These are phyloP conservation scores for Carcina quercana DNA, from an alignment of 2,888 invertebrate genomes.

Conservation along the genomic window DNA sequence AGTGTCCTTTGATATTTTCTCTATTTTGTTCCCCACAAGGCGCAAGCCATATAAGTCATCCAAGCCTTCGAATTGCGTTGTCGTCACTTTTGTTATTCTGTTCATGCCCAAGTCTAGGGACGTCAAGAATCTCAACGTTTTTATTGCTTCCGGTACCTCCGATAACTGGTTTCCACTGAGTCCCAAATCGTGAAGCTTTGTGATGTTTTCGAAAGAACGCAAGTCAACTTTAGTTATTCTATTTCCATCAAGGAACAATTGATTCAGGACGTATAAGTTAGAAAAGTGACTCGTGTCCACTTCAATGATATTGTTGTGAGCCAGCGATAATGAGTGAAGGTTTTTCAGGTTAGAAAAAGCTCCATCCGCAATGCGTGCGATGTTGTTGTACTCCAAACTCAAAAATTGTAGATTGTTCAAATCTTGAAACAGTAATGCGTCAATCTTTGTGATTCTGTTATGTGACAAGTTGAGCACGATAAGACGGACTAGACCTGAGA, in stretches of 20 bases:
- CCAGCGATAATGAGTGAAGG: conserved; percentile 83
- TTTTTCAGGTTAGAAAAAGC: conserved; percentile 85
- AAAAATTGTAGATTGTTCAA: conserved; percentile 83
- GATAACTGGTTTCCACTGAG: conserved; percentile 83
- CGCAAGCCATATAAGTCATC: conserved; percentile 84
- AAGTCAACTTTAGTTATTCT: conserved; percentile 79
- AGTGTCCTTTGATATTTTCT: conserved; percentile 83
- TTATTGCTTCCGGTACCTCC: conserved; percentile 81
- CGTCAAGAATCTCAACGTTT: conserved; percentile 80
- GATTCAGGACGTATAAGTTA: conserved; percentile 82
- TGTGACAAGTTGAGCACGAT: conserved; percentile 83
- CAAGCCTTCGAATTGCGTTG: conserved; percentile 82
- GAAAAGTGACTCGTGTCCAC: conserved; percentile 82
- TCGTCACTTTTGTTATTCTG: conserved; percentile 80
- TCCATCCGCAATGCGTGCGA: conserved; percentile 80
- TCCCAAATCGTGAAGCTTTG: conserved; percentile 84
- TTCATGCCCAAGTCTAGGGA: conserved; percentile 89
- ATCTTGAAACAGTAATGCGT: conserved; percentile 82
- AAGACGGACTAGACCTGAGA: conserved; percentile 82
- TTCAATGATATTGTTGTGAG: conserved; percentile 80
- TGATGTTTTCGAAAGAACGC: conserved; percentile 84
- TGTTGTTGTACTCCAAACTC: conserved; percentile 81
- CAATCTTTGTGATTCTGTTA: conserved; percentile 82
- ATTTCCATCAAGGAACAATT: conserved; percentile 84
- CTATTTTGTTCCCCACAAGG: conserved; percentile 86